These are phyloP conservation scores for Apamea crenata DNA, from an alignment of 2,888 invertebrate species.

Conservation along the genomic window DNA sequence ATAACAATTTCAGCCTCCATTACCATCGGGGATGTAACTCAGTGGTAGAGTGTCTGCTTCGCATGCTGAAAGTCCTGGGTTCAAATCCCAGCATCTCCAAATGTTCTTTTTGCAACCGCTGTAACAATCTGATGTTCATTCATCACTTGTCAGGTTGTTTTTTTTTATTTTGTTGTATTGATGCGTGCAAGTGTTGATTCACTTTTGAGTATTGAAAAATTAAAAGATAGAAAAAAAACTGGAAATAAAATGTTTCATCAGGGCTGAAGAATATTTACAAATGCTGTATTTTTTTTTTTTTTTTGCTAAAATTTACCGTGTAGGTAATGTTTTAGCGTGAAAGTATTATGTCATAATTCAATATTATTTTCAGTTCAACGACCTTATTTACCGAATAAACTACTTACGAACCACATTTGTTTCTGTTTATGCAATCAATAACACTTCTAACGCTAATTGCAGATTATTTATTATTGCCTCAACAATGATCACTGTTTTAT, in stretches of 20 bases:
- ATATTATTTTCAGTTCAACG: slow-evolving; percentile 26
- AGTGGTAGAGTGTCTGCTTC: slow-evolving; percentile 92
- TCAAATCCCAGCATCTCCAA: slow-evolving; percentile 90
- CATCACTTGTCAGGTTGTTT: not conserved
- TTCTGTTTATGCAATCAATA: slow-evolving; percentile 28
- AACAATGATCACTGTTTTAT: slow-evolving; percentile 36
- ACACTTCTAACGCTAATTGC: slow-evolving; percentile 19
- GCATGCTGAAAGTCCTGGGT: slow-evolving; percentile 91
- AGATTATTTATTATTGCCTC: slow-evolving; percentile 36
- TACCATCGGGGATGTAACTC: slow-evolving; percentile 85
- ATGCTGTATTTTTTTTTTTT: not conserved
- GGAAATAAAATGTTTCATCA: not conserved
- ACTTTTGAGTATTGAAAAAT: not conserved
- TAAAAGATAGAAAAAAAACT: not conserved
- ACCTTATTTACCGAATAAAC: slow-evolving; percentile 20
- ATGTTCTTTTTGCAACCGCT: slow-evolving; percentile 4
- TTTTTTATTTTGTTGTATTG: not conserved
- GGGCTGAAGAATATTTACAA: not conserved
- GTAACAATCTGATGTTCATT: not conserved
- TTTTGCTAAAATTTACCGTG: not conserved
- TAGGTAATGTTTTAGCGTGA: not conserved
- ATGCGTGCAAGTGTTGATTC: not conserved
- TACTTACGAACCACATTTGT: slow-evolving; percentile 13
- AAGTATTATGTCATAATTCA: not conserved
- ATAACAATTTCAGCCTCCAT: rapidly evolving